Percentiles rank a stretch among this genome's conserved stretches.
phyloP scores from a whole-genome alignment of 2,797 vertebrate genomes.

The Chelon labrosus region DNA sequence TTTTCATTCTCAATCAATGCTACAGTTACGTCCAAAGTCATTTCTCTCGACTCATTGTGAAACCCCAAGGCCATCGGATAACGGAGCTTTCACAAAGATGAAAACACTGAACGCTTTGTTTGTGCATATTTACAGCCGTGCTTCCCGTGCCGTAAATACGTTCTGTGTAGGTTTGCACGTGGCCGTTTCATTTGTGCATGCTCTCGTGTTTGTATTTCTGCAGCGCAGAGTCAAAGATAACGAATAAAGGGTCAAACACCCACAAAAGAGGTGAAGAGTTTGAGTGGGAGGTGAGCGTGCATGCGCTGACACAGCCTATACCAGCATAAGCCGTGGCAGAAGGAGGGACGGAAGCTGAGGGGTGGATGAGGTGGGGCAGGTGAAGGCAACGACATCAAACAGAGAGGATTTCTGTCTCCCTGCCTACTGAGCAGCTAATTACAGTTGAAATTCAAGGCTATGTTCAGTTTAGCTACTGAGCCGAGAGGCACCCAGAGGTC shows the following conservation, averaged over 20 bases:
- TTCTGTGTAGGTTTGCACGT: not conserved
- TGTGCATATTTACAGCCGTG: conserved; percentile 6
- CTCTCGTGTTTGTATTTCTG: not conserved
- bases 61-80: conserved; percentile 33
- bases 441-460: conserved; percentile 37
- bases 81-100: conserved; percentile 13
- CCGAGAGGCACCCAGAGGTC: not conserved
- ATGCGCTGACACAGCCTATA: conserved; percentile 1
- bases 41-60: conserved; percentile 20
- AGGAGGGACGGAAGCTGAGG: conserved; percentile 27
- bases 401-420: conserved; percentile 26
- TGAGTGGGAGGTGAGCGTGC: conserved; percentile 31
- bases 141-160: conserved; percentile 4
- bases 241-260: conserved; percentile 24
- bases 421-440: conserved; percentile 34
- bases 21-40: not conserved
- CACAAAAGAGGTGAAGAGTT: conserved; percentile 25
- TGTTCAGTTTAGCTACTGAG: conserved; percentile 22
- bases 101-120: not conserved
- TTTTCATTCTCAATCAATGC: not conserved
- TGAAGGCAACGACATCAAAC: conserved; percentile 46
- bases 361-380: conserved; percentile 40
- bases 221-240: no score
- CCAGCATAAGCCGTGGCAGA: not conserved
- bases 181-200: conserved; percentile 17